Percentiles rank a stretch among this genome's conserved stretches.
Conservation (phyloP, 2,113 vertebrate genomes). For the Petroica traversi region DNA sequence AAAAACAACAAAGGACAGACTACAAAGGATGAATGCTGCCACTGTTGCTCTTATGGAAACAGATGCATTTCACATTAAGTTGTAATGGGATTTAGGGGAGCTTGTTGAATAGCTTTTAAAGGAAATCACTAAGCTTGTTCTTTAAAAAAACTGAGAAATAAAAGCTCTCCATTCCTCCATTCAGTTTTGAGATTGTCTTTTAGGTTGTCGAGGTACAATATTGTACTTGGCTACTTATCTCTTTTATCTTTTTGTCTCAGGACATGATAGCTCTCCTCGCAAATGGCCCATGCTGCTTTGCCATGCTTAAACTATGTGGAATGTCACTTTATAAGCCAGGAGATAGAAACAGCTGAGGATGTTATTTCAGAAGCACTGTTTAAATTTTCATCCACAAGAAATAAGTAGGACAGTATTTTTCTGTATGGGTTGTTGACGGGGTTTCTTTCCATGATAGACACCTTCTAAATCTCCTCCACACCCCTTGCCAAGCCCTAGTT, state of each 20-base stretch:
- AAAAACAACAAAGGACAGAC: background rate
- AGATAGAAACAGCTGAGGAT: conserved; percentile 4
- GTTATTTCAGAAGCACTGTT: conserved; percentile 2
- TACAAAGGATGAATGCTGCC: conserved; percentile 13
- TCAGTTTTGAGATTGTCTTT: conserved; percentile 40
- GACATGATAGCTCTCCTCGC: background rate
- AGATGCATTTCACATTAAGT: conserved; percentile 15
- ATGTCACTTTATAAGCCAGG: conserved; percentile 16
- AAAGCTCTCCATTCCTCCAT: conserved; percentile 25
- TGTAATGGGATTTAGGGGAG: conserved; percentile 30
- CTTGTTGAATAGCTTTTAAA: conserved; percentile 38
- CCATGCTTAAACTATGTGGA: conserved; percentile 28
- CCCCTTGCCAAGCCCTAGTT: background rate
- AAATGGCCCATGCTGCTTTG: conserved; percentile 1
- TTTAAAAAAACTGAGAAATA: conserved; percentile 29
- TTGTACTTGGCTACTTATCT: conserved; percentile 41
- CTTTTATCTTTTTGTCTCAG: conserved; percentile 53
- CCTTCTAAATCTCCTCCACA: background rate
- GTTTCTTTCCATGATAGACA: background rate
- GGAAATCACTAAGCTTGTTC: conserved; percentile 8
- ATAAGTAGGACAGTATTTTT: conserved; percentile 1
- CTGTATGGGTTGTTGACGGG: background rate
- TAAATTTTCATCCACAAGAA: background rate
- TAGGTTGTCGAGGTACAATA: conserved; percentile 39
- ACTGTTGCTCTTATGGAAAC: conserved; percentile 32